Percentiles rank a stretch among this genome's conserved stretches.
Evolutionary conservation across 2,113 vertebrate species (phyloP).

Genomic region (Alectura lathami): DNA sequence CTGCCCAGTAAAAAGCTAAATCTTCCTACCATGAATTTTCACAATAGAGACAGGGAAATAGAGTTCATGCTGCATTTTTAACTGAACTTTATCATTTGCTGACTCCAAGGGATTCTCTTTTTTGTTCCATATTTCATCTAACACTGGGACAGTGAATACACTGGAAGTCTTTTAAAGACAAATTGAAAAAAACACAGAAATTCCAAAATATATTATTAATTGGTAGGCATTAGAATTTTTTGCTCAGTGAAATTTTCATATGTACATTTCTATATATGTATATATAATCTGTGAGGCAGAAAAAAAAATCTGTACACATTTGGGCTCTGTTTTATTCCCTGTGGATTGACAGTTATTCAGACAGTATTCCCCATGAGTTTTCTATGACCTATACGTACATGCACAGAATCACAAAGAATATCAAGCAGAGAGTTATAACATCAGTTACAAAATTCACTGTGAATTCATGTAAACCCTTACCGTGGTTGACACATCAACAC

Average conservation of each 20-base stretch:
- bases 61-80: neutral
- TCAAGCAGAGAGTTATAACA: slow-evolving; percentile 26
- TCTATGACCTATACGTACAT: neutral
- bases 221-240: neutral
- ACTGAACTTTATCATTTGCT: neutral
- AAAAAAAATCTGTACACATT: neutral
- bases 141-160: neutral
- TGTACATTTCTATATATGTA: neutral
- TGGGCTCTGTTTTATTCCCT: neutral
- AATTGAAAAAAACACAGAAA: neutral
- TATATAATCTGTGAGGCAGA: neutral
- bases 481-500: slow-evolving; percentile 46
- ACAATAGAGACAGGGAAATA: accelerated
- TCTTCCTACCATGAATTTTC: neutral
- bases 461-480: neutral
- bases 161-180: neutral
- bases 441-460: slow-evolving; percentile 33
- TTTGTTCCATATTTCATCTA: neutral
- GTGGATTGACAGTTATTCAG: neutral
- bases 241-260: neutral
- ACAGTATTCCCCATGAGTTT: neutral
- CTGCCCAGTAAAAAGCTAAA: neutral
- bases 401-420: slow-evolving; percentile 14
- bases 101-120: neutral
- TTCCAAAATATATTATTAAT: neutral